Conservation (phyloP, 2,888 invertebrate species). For the Cryptophagus acutangulus region DNA sequence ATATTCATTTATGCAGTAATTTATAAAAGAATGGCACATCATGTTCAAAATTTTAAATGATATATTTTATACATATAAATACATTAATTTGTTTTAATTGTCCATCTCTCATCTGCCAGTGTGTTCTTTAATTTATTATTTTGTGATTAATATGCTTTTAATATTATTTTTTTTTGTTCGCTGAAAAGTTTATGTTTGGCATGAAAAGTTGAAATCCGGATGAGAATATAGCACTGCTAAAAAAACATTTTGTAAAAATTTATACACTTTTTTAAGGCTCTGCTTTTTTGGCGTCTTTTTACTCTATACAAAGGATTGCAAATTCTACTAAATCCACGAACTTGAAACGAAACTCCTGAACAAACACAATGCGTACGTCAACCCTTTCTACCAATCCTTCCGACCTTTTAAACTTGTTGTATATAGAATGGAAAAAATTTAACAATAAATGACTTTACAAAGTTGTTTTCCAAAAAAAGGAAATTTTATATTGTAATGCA, state of each 20-base stretch:
- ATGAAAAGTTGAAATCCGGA: too few relatives aligned
- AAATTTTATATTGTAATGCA: too few relatives aligned
- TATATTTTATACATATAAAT: background rate
- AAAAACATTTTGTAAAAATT: background rate
- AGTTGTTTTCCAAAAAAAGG: too few relatives aligned
- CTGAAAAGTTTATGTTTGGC: too few relatives aligned
- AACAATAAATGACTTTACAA: constrained; percentile 6
- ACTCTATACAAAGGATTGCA: constrained; percentile 2
- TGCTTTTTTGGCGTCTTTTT: background rate
- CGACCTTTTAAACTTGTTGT: constrained; percentile 3
- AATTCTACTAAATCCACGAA: constrained; percentile 7
- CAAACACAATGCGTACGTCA: constrained; percentile 8
- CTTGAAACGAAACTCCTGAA: constrained; percentile 10
- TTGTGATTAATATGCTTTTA: too few relatives aligned
- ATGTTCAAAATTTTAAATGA: too few relatives aligned
- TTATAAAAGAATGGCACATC: constrained; percentile 1
- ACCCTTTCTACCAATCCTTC: constrained; percentile 5
- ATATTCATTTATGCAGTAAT: constrained; percentile 1
- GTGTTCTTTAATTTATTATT: too few relatives aligned
- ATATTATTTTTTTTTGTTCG: too few relatives aligned
- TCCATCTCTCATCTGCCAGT: too few relatives aligned
- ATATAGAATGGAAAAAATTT: constrained; percentile 6
- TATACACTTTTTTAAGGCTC: constrained; percentile 1
- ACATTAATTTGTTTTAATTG: constrained; percentile 1
- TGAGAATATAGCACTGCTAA: too few relatives aligned